Conservation (phyloP, 2,888 invertebrate species). For the Brachyptera risi region DNA sequence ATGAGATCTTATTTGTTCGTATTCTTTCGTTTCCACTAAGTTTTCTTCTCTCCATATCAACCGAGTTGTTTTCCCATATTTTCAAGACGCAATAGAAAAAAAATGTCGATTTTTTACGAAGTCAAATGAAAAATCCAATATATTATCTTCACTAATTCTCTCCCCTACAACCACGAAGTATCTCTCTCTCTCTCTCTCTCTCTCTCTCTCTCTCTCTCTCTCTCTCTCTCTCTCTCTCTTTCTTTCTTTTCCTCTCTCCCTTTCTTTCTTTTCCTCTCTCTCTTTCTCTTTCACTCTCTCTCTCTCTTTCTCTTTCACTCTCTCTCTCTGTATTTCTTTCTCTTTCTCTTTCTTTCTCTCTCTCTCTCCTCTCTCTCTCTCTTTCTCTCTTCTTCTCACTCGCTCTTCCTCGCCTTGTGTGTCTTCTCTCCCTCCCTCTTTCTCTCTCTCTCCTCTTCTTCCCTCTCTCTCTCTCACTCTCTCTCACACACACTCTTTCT, state of each 20-base stretch:
- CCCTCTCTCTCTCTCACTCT: background rate
- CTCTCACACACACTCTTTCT: background rate
- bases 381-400: background rate
- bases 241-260: background rate
- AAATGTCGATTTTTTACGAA: too few relatives aligned
- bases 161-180: too few relatives aligned
- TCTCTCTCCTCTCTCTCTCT: slow-evolving; percentile 5
- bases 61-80: too few relatives aligned
- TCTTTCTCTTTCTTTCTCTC: too few relatives aligned
- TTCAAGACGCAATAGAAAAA: too few relatives aligned
- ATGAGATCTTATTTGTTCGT: too few relatives aligned
- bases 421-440: background rate
- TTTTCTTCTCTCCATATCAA: too few relatives aligned
- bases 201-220: background rate
- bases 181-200: background rate
- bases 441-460: background rate
- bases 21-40: too few relatives aligned
- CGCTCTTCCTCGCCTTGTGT: background rate
- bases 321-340: background rate
- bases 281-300: background rate
- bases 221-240: background rate
- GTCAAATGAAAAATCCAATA: too few relatives aligned
- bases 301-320: too few relatives aligned
- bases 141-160: too few relatives aligned
- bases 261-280: too few relatives aligned